Conservation (phyloP, 2,797 vertebrate species). For the Synanceia verrucosa region DNA sequence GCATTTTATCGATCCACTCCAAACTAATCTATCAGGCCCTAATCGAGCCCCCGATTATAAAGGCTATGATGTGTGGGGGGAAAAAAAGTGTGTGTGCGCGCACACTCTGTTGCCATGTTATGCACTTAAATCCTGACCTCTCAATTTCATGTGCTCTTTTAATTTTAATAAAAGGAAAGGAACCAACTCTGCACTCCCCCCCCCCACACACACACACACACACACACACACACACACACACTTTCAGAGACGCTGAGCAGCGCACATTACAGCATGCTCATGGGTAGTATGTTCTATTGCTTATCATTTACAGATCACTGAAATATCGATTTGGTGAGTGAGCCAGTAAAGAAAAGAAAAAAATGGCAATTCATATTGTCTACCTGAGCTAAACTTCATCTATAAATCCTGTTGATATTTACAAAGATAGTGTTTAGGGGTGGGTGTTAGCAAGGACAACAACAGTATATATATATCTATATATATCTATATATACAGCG, state of each 20-base stretch:
- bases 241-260: slow-evolving; percentile 2
- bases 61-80: slow-evolving; percentile 52
- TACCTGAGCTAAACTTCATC: not conserved
- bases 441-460: too few species aligned
- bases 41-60: slow-evolving; percentile 75
- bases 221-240: not conserved
- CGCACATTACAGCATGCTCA: not conserved
- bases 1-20: slow-evolving; percentile 62
- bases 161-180: slow-evolving; percentile 45
- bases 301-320: not conserved
- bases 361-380: not conserved
- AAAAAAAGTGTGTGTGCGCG: slow-evolving; percentile 25
- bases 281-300: too few species aligned
- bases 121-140: slow-evolving; percentile 41
- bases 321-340: not conserved
- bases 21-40: slow-evolving; percentile 62
- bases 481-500: too few species aligned
- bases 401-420: not conserved
- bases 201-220: not conserved
- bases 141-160: slow-evolving; percentile 43
- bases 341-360: not conserved
- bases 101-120: not conserved
- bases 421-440: not conserved
- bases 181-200: slow-evolving; percentile 17
- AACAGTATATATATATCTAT: too few species aligned